Evolutionary conservation across 1,140 invertebrate genomes (phyloP), one percentile per base, ranked within the genome.

Genomic region (Papilio polyxenes): DNA sequence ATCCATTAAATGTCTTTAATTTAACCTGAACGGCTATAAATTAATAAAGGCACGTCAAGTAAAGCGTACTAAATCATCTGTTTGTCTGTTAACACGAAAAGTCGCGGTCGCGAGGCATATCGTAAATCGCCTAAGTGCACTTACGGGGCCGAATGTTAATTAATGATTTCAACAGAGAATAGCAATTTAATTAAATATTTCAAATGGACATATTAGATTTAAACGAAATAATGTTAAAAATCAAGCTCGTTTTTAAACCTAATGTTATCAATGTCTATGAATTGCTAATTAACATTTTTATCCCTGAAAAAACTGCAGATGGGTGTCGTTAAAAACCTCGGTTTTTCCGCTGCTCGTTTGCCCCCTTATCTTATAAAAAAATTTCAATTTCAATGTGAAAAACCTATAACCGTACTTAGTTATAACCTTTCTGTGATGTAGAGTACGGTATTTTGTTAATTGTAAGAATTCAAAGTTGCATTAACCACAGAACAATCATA

Each of bases 101-200:
- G 65, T 72, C 11, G 65, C 23, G n/a, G 10, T 72, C 20, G 20
- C 23, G 13, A 31, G 65, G 3, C 13, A 72, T 72, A 37, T 72
- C 65, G 31, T 72, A 65, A 65, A 72, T 72, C 65, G 65, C 31
- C 65, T 82, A 77, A 82, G 56, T 82, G 51, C 65, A 74, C 81
- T 82, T 76, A 82, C 31, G 40, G 20, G 76, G 15, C 23, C 31
- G 65, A 37, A 72, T 62, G 65, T 72, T 83, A 80, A 82, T 83
- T 83, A 79, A 79, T 74, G n/a, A 78, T 75, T 83, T 85, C 82
- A 62, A 82, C 83, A 82, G 77, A n/a, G 77, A n/a, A 59, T 59
- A 7, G 17, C 17, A n/a, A 59, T 17, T 6, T 59, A 59, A 20
- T 48, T 59, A 51, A 56, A 23, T 83, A 85, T 83, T 85, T 65